These are phyloP conservation scores for Xylota sylvarum DNA, from an alignment of 2,888 invertebrate genomes.

Conservation along the genomic window DNA sequence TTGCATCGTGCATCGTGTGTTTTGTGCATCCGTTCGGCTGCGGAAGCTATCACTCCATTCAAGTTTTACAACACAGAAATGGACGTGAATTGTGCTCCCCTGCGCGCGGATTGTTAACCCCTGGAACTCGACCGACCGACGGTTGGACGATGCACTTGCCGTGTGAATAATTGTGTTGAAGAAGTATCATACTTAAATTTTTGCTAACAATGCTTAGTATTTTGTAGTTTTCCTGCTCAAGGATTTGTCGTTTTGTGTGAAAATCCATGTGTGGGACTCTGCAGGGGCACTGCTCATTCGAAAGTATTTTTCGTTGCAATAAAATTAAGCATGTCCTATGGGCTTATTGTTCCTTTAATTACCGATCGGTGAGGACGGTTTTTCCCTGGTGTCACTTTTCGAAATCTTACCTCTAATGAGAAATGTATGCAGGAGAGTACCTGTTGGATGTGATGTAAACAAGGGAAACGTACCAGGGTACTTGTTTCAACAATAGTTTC, in stretches of 20 bases:
- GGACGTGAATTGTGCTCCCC: conserved; percentile 59
- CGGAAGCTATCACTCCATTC: conserved; percentile 77
- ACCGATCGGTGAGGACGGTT: conserved; percentile 15
- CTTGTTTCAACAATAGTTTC: neutral
- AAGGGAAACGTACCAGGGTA: neutral
- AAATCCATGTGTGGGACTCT: conserved; percentile 16
- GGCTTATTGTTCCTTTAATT: conserved; percentile 31
- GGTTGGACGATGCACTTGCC: conserved; percentile 67
- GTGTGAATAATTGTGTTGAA: conserved; percentile 65
- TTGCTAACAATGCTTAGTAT: conserved; percentile 1
- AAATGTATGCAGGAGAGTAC: conserved; percentile 34
- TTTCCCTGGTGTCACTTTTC: conserved; percentile 31
- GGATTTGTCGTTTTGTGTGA: conserved; percentile 45
- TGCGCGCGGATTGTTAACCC: conserved; percentile 11
- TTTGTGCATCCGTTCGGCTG: conserved; percentile 74
- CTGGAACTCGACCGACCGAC: neutral
- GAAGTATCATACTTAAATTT: conserved; percentile 13
- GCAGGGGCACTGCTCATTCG: conserved; percentile 40
- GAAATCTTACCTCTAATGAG: conserved; percentile 31
- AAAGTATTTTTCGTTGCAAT: conserved; percentile 47
- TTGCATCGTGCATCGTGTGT: conserved; percentile 67
- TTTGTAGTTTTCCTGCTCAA: conserved; percentile 14
- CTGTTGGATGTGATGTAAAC: conserved; percentile 2
- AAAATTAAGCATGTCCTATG: conserved; percentile 12
- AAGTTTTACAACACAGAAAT: conserved; percentile 67